phyloP scores from a whole-genome alignment of 1,140 invertebrate species.

The Cotesia vestalis region DNA sequence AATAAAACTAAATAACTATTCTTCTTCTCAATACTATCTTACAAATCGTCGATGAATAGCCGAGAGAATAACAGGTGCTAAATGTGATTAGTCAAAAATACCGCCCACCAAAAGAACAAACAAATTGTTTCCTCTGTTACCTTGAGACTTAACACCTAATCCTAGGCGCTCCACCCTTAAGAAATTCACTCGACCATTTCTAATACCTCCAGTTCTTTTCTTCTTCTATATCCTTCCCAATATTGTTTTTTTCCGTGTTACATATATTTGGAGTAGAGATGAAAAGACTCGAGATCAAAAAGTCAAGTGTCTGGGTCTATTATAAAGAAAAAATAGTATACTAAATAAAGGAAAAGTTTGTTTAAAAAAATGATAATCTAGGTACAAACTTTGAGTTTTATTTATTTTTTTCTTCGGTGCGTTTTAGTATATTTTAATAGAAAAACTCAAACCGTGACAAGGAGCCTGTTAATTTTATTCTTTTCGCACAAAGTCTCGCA shows the following conservation, averaged over 20 bases:
- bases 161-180: constrained; percentile 37
- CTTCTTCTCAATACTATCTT: constrained; percentile 14
- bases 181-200: constrained; percentile 33
- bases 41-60: constrained; percentile 14
- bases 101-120: constrained; percentile 48
- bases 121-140: constrained; percentile 46
- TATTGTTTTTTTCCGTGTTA: constrained; percentile 6
- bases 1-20: constrained; percentile 10
- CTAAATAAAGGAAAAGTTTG: not conserved
- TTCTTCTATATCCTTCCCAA: not conserved
- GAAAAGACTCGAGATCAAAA: not conserved
- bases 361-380: constrained; percentile 8
- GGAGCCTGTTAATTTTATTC: constrained; percentile 13
- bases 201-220: constrained; percentile 5
- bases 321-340: not conserved
- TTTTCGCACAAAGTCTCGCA: constrained; percentile 12
- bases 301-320: not conserved
- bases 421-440: too few species aligned
- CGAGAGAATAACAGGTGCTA: constrained; percentile 44
- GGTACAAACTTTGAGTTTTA: not conserved
- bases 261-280: too few species aligned
- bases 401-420: not conserved
- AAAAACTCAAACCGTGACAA: constrained; percentile 4
- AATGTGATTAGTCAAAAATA: constrained; percentile 47
- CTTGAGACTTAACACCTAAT: constrained; percentile 43